A percentile compares a stretch with the other conserved stretches of the same genome.
phyloP scores from a whole-genome alignment of 2,888 invertebrate species.

The Trichacis sp. region DNA sequence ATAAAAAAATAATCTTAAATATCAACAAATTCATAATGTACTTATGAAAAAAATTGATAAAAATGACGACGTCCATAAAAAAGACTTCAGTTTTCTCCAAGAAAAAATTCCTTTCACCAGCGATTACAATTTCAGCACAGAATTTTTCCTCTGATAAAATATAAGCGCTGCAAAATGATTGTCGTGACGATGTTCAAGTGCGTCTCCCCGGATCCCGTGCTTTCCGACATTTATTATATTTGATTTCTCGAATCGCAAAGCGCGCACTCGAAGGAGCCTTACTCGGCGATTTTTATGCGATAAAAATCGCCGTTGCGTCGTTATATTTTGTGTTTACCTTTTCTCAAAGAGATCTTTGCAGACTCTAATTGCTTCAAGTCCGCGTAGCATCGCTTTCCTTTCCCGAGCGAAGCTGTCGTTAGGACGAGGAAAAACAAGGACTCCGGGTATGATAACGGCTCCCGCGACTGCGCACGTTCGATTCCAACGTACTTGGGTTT shows the following conservation, averaged over 20 bases:
- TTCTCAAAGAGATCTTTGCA: constrained; percentile 1
- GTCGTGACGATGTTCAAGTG: not conserved
- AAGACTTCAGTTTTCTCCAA: too few relatives aligned
- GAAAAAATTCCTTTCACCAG: too few relatives aligned
- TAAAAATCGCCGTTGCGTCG: not conserved
- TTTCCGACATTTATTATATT: constrained; percentile 1
- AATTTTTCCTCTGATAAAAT: too few relatives aligned
- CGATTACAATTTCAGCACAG: too few relatives aligned
- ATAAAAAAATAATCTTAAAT: too few relatives aligned
- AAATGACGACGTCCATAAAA: too few relatives aligned
- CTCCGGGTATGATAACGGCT: constrained; percentile 1
- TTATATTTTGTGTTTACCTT: not conserved
- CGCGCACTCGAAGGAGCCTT: not conserved
- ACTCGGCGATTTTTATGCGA: not conserved
- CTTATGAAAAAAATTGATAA: too few relatives aligned
- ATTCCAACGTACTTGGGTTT: too few relatives aligned
- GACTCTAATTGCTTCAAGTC: not conserved
- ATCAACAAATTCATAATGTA: too few relatives aligned
- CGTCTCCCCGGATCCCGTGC: not conserved
- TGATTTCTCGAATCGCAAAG: not conserved
- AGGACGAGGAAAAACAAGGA: constrained; percentile 1
- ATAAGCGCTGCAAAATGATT: not conserved
- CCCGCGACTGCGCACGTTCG: not conserved
- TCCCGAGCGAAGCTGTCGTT: not conserved
- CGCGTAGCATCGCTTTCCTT: not conserved